Evolutionary conservation across 2,113 vertebrate species (phyloP), one percentile per base, ranked within the genome.

Genomic region (Anthoscopus minutus): DNA sequence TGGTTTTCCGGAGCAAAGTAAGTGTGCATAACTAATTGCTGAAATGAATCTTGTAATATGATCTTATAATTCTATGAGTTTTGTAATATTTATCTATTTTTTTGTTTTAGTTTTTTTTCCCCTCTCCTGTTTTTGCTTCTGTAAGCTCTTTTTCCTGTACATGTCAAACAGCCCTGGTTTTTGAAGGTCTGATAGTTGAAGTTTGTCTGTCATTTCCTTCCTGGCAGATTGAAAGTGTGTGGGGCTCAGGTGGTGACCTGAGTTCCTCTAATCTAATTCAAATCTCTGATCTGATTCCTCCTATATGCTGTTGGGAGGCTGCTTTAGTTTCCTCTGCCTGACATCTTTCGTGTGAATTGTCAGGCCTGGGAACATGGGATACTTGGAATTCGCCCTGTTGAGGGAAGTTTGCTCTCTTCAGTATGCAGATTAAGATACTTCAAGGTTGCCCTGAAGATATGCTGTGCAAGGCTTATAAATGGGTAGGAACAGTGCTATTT

Each of bases 21-120:
- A n/a, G 4, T 0, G 0, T 48, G 3, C 6, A 6, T 1, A 24
- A 79, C 60, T 22, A 91, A 40, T 84, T 94, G 76, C 28, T 80
- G 24, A 50, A 90, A 64, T 73, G 15, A 82, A 35, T 86, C n/a
- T 76, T 82, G 6, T 42, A 71, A 24, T 42, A 33, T 27, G 24
- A 50, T 50, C 12, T 42, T 50, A 31, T 50, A 60, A 42, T 60
- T 25, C 45, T 60, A 0, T 4, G 24, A 78, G 45, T 82, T 35
- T 74, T 74, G 6, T 27, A 66, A 27, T 70, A 45, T 38, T 74
- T 84, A 24, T 44, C 27, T 73, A 3, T 13, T 58, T 8, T 7
- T 30, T 62, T 58, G 23, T 30, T 56, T 37, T 12, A 31, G 3
- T 4, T 35, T 40, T 13, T 30, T n/a, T 37, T 3, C 0, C 3